Percentiles rank a stretch among this genome's conserved stretches.
phyloP scores from a whole-genome alignment of 2,113 vertebrate species.

The Tenebrosternarchus preto region DNA sequence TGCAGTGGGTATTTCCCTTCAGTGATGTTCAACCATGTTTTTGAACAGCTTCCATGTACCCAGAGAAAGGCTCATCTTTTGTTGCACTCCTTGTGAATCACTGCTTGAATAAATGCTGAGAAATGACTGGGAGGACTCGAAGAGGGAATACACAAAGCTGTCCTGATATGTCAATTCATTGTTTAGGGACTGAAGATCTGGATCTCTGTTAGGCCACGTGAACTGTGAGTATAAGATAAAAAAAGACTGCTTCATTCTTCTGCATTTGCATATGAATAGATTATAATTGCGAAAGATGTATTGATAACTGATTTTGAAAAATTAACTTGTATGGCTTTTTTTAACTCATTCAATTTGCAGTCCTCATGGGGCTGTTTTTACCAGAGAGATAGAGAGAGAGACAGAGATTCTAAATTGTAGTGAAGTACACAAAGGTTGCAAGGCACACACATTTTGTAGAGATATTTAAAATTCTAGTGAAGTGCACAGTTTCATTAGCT shows the following conservation, averaged over 20 bases:
- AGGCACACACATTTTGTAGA: no score
- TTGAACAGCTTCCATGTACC: background rate
- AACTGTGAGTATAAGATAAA: background rate
- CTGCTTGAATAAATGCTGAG: background rate
- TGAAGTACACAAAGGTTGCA: no score
- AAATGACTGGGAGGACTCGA: background rate
- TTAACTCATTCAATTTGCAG: no score
- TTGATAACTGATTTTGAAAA: background rate
- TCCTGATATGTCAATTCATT: background rate
- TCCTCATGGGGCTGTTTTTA: no score
- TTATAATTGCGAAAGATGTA: background rate
- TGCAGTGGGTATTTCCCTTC: background rate
- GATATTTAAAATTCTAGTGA: background rate
- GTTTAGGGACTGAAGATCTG: background rate
- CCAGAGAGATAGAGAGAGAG: no score
- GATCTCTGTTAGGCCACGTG: background rate
- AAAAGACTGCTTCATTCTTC: background rate
- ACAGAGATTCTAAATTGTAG: no score
- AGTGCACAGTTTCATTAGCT: no score
- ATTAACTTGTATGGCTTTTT: background rate
- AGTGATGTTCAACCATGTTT: background rate
- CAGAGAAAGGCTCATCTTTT: background rate
- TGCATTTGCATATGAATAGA: background rate
- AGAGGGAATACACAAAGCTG: background rate
- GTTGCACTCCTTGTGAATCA: background rate